Evolutionary conservation across 2,888 invertebrate species (phyloP).

Genomic region (Vannuccia rotundouncinata): DNA sequence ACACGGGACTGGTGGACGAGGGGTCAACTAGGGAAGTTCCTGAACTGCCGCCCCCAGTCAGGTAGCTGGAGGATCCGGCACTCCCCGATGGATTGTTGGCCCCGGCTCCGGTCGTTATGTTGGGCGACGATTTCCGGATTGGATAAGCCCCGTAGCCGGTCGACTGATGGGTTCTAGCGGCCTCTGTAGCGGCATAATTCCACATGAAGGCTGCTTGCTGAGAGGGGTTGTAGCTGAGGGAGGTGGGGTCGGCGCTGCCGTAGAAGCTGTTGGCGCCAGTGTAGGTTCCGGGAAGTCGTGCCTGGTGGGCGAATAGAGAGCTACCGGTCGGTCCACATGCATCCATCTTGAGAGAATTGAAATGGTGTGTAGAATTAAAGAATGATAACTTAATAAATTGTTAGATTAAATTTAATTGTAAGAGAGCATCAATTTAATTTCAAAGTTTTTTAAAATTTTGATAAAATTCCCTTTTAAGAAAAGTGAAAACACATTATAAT

Average conservation of each 20-base stretch:
- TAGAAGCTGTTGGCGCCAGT: neutral
- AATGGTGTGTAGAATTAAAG: no score
- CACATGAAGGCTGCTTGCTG: constrained; percentile 6
- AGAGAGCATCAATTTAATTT: no score
- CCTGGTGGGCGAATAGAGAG: constrained; percentile 1
- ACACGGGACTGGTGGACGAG: neutral
- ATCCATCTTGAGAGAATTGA: no score
- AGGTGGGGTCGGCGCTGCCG: neutral
- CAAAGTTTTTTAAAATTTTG: no score
- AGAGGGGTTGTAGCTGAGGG: neutral
- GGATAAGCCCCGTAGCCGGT: neutral
- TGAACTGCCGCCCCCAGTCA: neutral
- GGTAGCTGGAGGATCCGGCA: constrained; percentile 6
- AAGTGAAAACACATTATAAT: no score
- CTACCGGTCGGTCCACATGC: neutral
- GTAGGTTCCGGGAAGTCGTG: neutral
- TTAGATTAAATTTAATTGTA: no score
- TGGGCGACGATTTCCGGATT: neutral
- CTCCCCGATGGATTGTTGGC: neutral
- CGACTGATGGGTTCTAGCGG: neutral
- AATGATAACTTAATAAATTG: no score
- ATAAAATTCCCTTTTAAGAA: no score
- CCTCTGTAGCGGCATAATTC: constrained; percentile 12
- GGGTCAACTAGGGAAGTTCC: neutral
- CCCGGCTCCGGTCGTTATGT: neutral